These are phyloP conservation scores for Eristalis arbustorum DNA, from an alignment of 2,888 invertebrate species.

Conservation along the genomic window DNA sequence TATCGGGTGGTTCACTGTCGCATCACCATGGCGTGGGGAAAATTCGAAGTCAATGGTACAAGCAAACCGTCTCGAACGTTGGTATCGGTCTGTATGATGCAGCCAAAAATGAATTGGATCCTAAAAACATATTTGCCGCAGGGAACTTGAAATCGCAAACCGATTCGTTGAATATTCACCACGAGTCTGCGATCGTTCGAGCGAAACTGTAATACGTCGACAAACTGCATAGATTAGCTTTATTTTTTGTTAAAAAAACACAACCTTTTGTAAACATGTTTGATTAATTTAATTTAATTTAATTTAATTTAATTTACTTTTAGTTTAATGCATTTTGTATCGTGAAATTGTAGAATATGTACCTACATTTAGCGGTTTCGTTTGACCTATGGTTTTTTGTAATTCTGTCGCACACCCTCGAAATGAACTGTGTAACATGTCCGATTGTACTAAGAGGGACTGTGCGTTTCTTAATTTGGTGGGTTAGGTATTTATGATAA, in stretches of 20 bases:
- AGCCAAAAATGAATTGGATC: constrained; percentile 93
- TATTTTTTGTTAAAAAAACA: constrained; percentile 40
- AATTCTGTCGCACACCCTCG: background rate
- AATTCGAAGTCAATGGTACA: constrained; percentile 92
- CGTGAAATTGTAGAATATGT: background rate
- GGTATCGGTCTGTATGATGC: constrained; percentile 90
- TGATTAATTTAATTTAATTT: background rate
- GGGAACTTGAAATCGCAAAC: constrained; percentile 85
- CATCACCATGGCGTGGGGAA: constrained; percentile 99
- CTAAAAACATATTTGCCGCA: constrained; percentile 95
- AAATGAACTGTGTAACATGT: background rate
- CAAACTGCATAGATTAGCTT: constrained; percentile 24
- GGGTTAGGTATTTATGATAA: background rate
- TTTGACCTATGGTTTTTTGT: background rate
- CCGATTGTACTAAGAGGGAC: too few relatives aligned
- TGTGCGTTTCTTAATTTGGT: background rate
- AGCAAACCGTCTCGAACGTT: constrained; percentile 89
- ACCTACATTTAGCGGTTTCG: background rate
- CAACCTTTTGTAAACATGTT: background rate
- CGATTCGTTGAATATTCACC: background rate
- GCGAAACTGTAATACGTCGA: constrained; percentile 43
- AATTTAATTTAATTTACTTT: background rate
- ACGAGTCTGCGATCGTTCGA: background rate
- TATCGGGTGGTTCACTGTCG: constrained; percentile 90
- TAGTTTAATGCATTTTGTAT: constrained; percentile 17